These are phyloP conservation scores for Xanthostigma xanthostigma DNA, from an alignment of 2,888 invertebrate genomes.

Conservation along the genomic window DNA sequence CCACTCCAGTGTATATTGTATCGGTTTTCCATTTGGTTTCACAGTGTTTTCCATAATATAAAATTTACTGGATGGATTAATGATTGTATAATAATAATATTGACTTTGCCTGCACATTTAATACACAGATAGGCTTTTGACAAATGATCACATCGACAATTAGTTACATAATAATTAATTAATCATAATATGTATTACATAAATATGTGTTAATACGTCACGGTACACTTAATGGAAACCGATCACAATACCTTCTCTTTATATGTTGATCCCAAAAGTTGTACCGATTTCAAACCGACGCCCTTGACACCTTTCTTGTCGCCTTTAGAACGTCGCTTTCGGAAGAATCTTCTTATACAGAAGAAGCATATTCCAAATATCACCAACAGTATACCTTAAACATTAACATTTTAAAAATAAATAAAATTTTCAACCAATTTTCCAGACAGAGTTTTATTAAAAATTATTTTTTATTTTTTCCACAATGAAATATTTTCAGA, in stretches of 20 bases:
- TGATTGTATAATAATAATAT: too few relatives aligned
- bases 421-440: too few relatives aligned
- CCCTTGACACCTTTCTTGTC: conserved; percentile 89
- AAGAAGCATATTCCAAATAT: conserved; percentile 79
- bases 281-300: conserved; percentile 92
- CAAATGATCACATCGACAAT: too few relatives aligned
- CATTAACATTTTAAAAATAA: background rate
- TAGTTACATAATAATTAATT: conserved; percentile 4
- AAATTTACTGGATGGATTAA: too few relatives aligned
- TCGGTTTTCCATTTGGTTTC: too few relatives aligned
- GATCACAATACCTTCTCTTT: conserved; percentile 80
- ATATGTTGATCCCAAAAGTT: conserved; percentile 88
- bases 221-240: conserved; percentile 1
- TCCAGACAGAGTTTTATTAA: too few relatives aligned
- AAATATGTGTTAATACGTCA: conserved; percentile 14
- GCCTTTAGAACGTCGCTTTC: conserved; percentile 84
- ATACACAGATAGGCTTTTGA: too few relatives aligned
- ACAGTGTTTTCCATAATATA: too few relatives aligned
- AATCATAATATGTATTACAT: background rate
- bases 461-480: too few relatives aligned
- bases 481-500: too few relatives aligned
- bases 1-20: too few relatives aligned
- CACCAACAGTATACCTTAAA: conserved; percentile 53
- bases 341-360: conserved; percentile 84
- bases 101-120: too few relatives aligned